phyloP scores from a whole-genome alignment of 2,888 invertebrate genomes.

The Pherbina coryleti region DNA sequence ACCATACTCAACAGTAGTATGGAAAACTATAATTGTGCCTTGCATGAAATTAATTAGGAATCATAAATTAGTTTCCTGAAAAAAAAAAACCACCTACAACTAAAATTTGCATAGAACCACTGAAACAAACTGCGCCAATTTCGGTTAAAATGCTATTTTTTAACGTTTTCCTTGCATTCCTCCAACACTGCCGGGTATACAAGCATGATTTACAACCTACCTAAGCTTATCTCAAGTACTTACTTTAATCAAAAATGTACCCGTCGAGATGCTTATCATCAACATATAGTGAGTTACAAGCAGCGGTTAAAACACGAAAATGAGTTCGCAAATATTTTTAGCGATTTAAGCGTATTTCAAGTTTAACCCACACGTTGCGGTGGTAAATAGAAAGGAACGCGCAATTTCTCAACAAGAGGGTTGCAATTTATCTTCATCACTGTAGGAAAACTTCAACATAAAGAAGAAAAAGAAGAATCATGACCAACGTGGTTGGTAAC shows the following conservation, averaged over 20 bases:
- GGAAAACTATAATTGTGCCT: too few species aligned
- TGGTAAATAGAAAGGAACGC: conserved; percentile 36
- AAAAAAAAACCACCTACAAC: background rate
- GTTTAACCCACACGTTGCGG: background rate
- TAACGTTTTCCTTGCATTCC: background rate
- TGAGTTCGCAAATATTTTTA: conserved; percentile 17
- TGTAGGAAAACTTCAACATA: conserved; percentile 13
- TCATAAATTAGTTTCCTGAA: too few species aligned
- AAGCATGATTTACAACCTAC: background rate
- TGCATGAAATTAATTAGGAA: too few species aligned
- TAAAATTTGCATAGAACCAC: conserved; percentile 6
- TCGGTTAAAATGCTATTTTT: conserved; percentile 30
- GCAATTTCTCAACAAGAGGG: conserved; percentile 48
- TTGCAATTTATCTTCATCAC: conserved; percentile 46
- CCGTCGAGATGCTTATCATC: conserved; percentile 13
- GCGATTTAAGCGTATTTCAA: conserved; percentile 27
- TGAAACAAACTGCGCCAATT: conserved; percentile 9
- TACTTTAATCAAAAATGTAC: background rate
- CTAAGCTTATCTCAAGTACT: background rate
- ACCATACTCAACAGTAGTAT: too few species aligned
- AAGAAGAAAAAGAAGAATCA: background rate
- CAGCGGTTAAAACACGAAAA: background rate
- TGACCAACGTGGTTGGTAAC: background rate
- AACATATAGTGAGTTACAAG: background rate
- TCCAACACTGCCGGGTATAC: background rate